phyloP scores from a whole-genome alignment of 1,140 invertebrate species.

The Carposina sasakii region DNA sequence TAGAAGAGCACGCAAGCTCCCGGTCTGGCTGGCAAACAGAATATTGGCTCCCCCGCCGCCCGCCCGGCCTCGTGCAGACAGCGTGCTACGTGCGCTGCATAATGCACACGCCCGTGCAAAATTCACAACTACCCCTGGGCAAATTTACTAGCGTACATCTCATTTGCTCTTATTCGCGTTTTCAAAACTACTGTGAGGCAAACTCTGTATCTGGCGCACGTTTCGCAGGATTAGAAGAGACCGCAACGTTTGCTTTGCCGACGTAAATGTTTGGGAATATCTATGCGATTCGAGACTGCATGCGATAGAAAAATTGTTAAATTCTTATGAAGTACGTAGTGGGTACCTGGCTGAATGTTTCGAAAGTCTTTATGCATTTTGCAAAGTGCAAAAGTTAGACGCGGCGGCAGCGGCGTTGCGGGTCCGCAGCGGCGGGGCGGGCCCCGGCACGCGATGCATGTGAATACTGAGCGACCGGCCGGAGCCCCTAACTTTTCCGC shows the following conservation, averaged over 20 bases:
- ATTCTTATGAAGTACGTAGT: slow-evolving; percentile 6
- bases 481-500: slow-evolving; percentile 42
- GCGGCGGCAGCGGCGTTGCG: slow-evolving; percentile 34
- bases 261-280: no score
- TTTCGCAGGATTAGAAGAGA: no score
- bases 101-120: slow-evolving; percentile 61
- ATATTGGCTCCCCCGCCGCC: slow-evolving; percentile 34
- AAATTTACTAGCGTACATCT: slow-evolving; percentile 62
- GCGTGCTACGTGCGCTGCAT: slow-evolving; percentile 65
- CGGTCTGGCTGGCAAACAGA: slow-evolving; percentile 28
- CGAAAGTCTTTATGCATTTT: slow-evolving; percentile 49
- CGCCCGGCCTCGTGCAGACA: slow-evolving; percentile 55
- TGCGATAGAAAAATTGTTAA: slow-evolving; percentile 5
- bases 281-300: no score
- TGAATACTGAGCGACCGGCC: slow-evolving; percentile 36
- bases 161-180: slow-evolving; percentile 60
- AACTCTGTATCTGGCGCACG: no score
- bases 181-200: slow-evolving; percentile 24
- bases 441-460: slow-evolving; percentile 41
- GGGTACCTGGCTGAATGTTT: slow-evolving; percentile 26
- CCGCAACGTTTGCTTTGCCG: no score
- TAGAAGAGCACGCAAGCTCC: slow-evolving; percentile 45
- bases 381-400: slow-evolving; percentile 63
- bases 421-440: slow-evolving; percentile 37
- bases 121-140: slow-evolving; percentile 65